Conservation (phyloP, 2,797 vertebrate species). For the Paedocypris micromegethes region DNA sequence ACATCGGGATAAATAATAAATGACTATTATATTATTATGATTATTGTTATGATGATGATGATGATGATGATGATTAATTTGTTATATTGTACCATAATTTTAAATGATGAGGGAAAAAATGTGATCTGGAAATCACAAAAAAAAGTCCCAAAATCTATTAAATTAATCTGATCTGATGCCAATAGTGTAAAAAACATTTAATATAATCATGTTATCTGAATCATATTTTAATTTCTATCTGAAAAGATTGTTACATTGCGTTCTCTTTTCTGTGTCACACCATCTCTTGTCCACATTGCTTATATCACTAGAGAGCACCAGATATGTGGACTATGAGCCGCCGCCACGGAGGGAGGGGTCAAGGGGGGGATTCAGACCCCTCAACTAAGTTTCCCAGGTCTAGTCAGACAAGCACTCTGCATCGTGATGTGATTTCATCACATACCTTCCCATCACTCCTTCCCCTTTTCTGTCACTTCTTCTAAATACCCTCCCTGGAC, state of each 20-base stretch:
- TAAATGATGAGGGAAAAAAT: too few species aligned
- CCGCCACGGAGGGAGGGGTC: slow-evolving; percentile 66
- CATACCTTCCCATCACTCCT: slow-evolving; percentile 35
- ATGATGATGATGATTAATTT: too few species aligned
- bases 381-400: slow-evolving; percentile 75
- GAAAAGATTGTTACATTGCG: slow-evolving; percentile 16
- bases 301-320: slow-evolving; percentile 75
- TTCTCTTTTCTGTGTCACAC: slow-evolving; percentile 31
- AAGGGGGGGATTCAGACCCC: slow-evolving; percentile 63
- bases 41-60: too few species aligned
- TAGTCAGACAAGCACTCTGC: slow-evolving; percentile 69
- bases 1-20: too few species aligned
- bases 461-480: slow-evolving; percentile 20
- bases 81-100: too few species aligned
- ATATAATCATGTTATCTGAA: neutral
- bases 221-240: neutral
- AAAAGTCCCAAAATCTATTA: too few species aligned
- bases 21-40: too few species aligned
- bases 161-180: too few species aligned
- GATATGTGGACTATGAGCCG: slow-evolving; percentile 71
- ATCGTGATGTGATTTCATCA: slow-evolving; percentile 74
- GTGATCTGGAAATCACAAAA: too few species aligned
- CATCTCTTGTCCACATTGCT: slow-evolving; percentile 63
- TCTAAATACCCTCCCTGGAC: slow-evolving; percentile 33
- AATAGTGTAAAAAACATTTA: neutral